Conservation (phyloP, 2,113 vertebrate species). For the Myotis davidii region DNA sequence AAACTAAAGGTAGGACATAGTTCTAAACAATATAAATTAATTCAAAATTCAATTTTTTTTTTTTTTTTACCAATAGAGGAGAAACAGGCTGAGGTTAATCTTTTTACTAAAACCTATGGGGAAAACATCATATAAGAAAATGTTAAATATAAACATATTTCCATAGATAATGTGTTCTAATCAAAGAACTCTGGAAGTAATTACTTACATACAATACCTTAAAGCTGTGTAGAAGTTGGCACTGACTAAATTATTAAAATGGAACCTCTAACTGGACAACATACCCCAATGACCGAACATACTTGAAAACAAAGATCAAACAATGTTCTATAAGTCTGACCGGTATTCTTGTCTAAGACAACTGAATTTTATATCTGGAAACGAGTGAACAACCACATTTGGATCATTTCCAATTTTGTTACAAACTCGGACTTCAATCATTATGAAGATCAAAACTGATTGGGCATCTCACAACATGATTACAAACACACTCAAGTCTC, state of each 20-base stretch:
- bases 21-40: not conserved
- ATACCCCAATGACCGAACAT: not conserved
- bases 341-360: not conserved
- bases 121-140: not conserved
- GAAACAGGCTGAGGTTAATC: not conserved
- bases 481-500: not conserved
- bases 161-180: not conserved
- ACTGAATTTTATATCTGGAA: conserved; percentile 22
- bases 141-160: not conserved
- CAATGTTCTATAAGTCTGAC: not conserved
- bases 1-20: not conserved
- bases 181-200: conserved; percentile 11
- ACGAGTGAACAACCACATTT: not conserved
- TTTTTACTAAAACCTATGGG: conserved; percentile 36
- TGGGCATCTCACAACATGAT: not conserved
- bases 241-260: not conserved
- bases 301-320: not conserved
- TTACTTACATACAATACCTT: not conserved
- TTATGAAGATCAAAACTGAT: not conserved
- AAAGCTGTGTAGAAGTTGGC: not conserved
- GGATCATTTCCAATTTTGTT: not conserved
- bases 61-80: not conserved
- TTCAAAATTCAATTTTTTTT: not conserved
- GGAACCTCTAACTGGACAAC: not conserved
- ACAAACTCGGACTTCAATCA: not conserved